These are phyloP conservation scores for Adelges cooleyi DNA, from an alignment of 1,140 invertebrate genomes.

Conservation along the genomic window DNA sequence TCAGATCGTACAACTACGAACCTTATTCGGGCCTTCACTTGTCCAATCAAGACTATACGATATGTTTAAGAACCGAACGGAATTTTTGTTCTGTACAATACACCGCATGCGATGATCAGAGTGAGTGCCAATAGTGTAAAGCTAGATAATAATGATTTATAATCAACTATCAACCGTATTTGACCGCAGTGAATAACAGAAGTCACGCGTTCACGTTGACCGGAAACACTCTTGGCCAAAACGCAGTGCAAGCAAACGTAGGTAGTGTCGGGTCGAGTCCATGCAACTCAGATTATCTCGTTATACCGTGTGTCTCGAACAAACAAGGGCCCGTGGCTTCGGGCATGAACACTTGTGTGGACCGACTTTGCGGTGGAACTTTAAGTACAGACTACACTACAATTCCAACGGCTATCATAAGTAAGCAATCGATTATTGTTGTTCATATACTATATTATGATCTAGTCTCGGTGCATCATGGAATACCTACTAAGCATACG, in stretches of 20 bases:
- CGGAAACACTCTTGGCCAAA: slow-evolving; percentile 50
- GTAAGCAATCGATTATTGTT: slow-evolving; percentile 41
- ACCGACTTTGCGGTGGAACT: slow-evolving; percentile 58
- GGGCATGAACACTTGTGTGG: slow-evolving; percentile 47
- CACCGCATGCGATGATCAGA: slow-evolving; percentile 54
- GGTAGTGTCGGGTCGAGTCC: slow-evolving; percentile 47
- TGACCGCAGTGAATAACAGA: slow-evolving; percentile 46
- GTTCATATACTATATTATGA: neutral
- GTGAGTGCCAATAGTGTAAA: no score
- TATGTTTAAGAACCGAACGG: slow-evolving; percentile 69
- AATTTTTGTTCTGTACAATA: slow-evolving; percentile 84
- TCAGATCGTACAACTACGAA: slow-evolving; percentile 75
- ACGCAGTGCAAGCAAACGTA: slow-evolving; percentile 51
- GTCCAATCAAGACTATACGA: slow-evolving; percentile 78
- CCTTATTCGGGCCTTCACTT: slow-evolving; percentile 60
- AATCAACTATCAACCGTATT: neutral
- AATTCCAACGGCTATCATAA: slow-evolving; percentile 48
- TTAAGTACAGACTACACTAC: slow-evolving; percentile 51
- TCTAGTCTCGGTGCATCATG: no score
- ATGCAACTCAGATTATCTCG: slow-evolving; percentile 62
- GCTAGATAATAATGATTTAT: neutral
- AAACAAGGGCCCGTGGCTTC: slow-evolving; percentile 43
- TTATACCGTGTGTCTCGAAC: slow-evolving; percentile 61
- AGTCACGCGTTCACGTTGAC: slow-evolving; percentile 57
- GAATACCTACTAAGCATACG: no score